Evolutionary conservation across 2,113 vertebrate species (phyloP).

Genomic region (Halcyon malimbica): DNA sequence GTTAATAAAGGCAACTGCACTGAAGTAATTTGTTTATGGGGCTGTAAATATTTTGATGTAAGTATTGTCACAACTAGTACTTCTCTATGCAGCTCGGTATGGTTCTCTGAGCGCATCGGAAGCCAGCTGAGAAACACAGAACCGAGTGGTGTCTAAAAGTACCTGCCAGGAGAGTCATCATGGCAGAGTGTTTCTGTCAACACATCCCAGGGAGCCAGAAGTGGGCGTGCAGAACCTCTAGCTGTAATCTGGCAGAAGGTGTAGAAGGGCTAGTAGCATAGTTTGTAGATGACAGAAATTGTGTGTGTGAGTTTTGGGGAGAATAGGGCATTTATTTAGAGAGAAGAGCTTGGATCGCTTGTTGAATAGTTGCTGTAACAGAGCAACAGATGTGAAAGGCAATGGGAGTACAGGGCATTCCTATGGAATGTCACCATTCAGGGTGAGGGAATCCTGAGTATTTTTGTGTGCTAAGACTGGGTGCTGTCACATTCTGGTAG

Average conservation of each 20-base stretch:
- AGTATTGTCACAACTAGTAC: not conserved
- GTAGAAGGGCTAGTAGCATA: not conserved
- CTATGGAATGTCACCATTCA: not conserved
- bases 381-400: not conserved
- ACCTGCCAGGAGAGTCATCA: not conserved
- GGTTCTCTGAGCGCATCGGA: not conserved
- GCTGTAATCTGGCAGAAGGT: not conserved
- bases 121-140: not conserved
- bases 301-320: not conserved
- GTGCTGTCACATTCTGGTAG: not conserved
- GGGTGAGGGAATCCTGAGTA: not conserved
- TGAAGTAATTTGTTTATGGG: not conserved
- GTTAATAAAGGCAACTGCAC: not conserved
- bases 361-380: not conserved
- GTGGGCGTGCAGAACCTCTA: not conserved
- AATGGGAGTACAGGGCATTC: not conserved
- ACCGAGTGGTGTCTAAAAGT: not conserved
- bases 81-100: not conserved
- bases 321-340: not conserved
- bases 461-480: not conserved
- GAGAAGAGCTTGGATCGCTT: not conserved
- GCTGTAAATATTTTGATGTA: not conserved
- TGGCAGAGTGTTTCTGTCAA: not conserved
- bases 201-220: rapidly evolving
- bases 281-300: not conserved